Evolutionary conservation across 2,888 invertebrate species (phyloP).

Genomic region (Agonopterix heracliana): DNA sequence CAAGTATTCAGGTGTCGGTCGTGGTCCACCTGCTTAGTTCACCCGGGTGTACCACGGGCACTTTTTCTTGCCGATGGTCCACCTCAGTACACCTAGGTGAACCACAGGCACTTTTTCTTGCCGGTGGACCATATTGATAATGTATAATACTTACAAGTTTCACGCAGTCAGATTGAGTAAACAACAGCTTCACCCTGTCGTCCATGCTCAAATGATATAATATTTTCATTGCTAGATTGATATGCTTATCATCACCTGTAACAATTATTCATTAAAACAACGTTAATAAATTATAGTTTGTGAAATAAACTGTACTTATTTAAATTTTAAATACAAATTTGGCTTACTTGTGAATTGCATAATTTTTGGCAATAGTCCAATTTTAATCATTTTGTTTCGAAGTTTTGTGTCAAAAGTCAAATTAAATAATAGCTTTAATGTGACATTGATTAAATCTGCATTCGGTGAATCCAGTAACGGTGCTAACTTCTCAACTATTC

Average conservation of each 20-base stretch:
- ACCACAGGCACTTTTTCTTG: too few relatives aligned
- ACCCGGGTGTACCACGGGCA: too few relatives aligned
- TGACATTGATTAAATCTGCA: slow-evolving; percentile 86
- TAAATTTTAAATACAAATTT: neutral
- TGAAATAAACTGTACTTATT: too few relatives aligned
- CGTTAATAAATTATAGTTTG: too few relatives aligned
- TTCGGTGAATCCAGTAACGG: slow-evolving; percentile 82
- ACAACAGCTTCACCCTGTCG: slow-evolving; percentile 94
- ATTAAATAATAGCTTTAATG: slow-evolving; percentile 93
- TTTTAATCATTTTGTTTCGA: slow-evolving; percentile 91
- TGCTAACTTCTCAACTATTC: slow-evolving; percentile 89
- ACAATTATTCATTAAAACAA: slow-evolving; percentile 14
- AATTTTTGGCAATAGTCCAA: slow-evolving; percentile 92
- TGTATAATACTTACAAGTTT: slow-evolving; percentile 81
- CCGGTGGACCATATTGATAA: too few relatives aligned
- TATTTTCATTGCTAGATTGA: slow-evolving; percentile 85
- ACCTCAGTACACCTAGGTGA: too few relatives aligned
- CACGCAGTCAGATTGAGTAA: slow-evolving; percentile 95
- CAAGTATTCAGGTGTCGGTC: too few relatives aligned
- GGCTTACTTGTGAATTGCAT: slow-evolving; percentile 88
- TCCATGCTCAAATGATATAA: slow-evolving; percentile 97
- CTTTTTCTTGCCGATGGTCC: too few relatives aligned
- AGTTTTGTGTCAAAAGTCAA: slow-evolving; percentile 94
- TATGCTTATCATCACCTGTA: slow-evolving; percentile 85
- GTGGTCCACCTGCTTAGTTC: too few relatives aligned